Base-by-base conservation (phyloP, 2,113 vertebrate species). In the Taxidea taxus region DNA sequence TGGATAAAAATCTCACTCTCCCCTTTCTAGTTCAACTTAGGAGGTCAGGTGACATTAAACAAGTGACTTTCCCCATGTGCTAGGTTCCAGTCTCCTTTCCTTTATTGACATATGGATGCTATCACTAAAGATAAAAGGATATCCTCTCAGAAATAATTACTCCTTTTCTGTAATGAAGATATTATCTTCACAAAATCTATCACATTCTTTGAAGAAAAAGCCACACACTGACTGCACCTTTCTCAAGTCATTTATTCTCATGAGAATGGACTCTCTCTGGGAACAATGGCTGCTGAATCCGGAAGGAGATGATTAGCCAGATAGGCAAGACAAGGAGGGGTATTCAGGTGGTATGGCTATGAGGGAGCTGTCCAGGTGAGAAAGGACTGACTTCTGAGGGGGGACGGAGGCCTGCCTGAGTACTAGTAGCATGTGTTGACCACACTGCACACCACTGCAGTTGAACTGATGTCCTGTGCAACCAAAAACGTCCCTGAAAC, bases 171-270 rank as follows among this genome's bases (percentile, higher is more conserved):
- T 58, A 83, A 31, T 88, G 49, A 42, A 96, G 70, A 68, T 87
- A 89, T 16, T 20, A 23, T 90, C 70, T 84, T 90, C 23, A 97
- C 58, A 95, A 87, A 97, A 96, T 94, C 66, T 66, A 87, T 74
- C 62, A 6, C 23, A 42, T 87, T 92, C 37, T 96, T 37, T 0
- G 0, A 96, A 70, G 91, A 96, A 0, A 1, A 91, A 97, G 70
- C 44, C 77, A 95, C 66, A 95, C 84, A 91, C 37, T 85, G 54
- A 87, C 49, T 91, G 56, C 95, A 42, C 64, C 5, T 75, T 93
- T 96, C 97, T 94, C 68, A 95, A 95, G 60, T 90, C 80, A 89
- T 92, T 94, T 97, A 58, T 94, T 98, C 87, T 98, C 92, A 96
- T 6, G 12, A 91, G 47, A n/a, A 98, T 92, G 49, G 49, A 74